Conservation (phyloP, 2,888 invertebrate genomes). For the Altica lythri region DNA sequence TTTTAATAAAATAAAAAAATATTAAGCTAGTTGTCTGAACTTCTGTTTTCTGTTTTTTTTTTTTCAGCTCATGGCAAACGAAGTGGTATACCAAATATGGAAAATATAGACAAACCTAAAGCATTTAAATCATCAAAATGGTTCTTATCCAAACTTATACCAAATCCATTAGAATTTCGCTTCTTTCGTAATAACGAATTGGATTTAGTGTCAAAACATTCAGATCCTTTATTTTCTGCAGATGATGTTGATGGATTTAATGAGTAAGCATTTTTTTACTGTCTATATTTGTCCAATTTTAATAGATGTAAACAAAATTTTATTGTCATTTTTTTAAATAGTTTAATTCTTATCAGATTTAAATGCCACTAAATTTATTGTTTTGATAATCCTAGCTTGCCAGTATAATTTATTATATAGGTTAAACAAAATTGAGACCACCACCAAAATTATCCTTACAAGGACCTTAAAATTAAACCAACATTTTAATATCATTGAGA, state of each 20-base stretch:
- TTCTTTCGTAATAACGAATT: slow-evolving; percentile 37
- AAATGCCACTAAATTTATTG: too few species aligned
- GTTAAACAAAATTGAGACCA: too few species aligned
- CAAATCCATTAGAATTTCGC: slow-evolving; percentile 41
- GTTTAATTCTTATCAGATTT: too few species aligned
- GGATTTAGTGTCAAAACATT: slow-evolving; percentile 30
- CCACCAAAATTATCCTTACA: too few species aligned
- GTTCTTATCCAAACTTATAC: slow-evolving; percentile 48
- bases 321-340: too few species aligned
- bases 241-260: slow-evolving; percentile 39
- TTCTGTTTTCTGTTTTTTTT: too few species aligned
- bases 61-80: slow-evolving; percentile 67
- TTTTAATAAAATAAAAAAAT: background rate
- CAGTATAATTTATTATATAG: too few species aligned
- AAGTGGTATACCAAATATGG: slow-evolving; percentile 54
- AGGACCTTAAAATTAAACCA: too few species aligned
- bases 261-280: slow-evolving; percentile 43
- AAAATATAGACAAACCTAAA: slow-evolving; percentile 31
- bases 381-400: too few species aligned
- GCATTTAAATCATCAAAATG: slow-evolving; percentile 43
- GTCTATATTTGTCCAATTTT: too few species aligned
- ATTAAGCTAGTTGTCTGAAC: background rate
- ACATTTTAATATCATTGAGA: too few species aligned
- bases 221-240: slow-evolving; percentile 36
- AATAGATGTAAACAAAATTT: too few species aligned